phyloP scores from a whole-genome alignment of 2,113 vertebrate genomes.

The Stigmatopora nigra region DNA sequence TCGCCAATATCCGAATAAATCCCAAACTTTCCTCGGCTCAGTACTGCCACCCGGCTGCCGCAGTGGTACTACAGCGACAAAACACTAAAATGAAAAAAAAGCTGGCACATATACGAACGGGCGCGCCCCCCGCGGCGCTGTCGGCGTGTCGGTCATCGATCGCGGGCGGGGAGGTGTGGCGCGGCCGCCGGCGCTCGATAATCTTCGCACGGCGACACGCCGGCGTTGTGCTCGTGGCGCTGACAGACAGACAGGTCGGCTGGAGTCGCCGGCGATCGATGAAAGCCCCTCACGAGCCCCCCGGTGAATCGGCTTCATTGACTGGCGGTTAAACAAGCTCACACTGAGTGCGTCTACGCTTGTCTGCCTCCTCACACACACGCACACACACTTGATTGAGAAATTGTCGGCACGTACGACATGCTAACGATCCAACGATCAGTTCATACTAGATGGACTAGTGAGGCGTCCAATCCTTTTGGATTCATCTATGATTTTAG shows the following conservation, averaged over 20 bases:
- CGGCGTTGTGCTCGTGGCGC: not conserved
- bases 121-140: not conserved
- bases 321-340: conserved; percentile 66
- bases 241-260: conserved; percentile 32
- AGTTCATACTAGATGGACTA: too few species aligned
- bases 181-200: not conserved
- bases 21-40: too few species aligned
- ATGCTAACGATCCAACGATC: too few species aligned
- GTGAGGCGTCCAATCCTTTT: too few species aligned
- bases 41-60: too few species aligned
- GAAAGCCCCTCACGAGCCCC: conserved; percentile 15
- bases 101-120: too few species aligned
- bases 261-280: conserved; percentile 43
- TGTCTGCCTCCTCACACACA: conserved; percentile 10
- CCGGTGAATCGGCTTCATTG: conserved; percentile 19
- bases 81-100: too few species aligned
- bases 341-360: conserved; percentile 8
- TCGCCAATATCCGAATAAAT: too few species aligned
- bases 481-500: too few species aligned
- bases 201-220: not conserved
- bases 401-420: too few species aligned
- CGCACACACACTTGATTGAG: conserved; percentile 6
- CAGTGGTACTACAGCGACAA: too few species aligned
- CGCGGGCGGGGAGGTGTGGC: not conserved
- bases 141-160: conserved; percentile 5